phyloP scores from a whole-genome alignment of 2,888 invertebrate genomes.

The Ormyrus rosae region DNA sequence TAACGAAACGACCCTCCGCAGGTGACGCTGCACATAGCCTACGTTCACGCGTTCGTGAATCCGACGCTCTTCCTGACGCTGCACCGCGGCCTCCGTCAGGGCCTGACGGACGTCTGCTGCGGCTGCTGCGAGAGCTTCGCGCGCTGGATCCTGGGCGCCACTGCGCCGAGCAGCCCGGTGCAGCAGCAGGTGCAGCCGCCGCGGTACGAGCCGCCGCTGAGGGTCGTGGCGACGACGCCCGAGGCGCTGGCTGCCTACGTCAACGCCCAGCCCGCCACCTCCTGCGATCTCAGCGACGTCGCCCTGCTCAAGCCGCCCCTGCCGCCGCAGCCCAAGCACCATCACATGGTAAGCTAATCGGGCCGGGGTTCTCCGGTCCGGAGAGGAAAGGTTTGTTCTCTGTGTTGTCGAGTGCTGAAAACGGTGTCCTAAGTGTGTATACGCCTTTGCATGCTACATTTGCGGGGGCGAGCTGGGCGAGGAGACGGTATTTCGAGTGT shows the following conservation, averaged over 20 bases:
- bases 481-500: too few relatives aligned
- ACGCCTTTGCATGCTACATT: too few relatives aligned
- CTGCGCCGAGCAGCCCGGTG: conserved; percentile 58
- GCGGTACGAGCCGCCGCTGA: conserved; percentile 68
- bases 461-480: too few relatives aligned
- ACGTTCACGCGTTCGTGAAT: conserved; percentile 91
- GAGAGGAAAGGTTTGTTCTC: neutral
- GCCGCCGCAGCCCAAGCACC: conserved; percentile 71
- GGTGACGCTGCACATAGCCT: conserved; percentile 91
- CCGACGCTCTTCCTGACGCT: conserved; percentile 87
- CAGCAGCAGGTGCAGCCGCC: conserved; percentile 64
- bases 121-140: conserved; percentile 83
- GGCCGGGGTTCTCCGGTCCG: neutral
- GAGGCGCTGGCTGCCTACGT: conserved; percentile 62
- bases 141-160: conserved; percentile 78
- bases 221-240: conserved; percentile 61
- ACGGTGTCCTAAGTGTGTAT: too few relatives aligned
- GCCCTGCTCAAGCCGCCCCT: conserved; percentile 72
- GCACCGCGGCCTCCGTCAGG: conserved; percentile 85
- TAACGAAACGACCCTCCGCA: conserved; percentile 69
- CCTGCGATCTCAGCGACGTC: conserved; percentile 70
- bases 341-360: conserved; percentile 63
- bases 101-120: conserved; percentile 85
- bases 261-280: conserved; percentile 61
- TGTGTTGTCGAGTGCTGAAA: too few relatives aligned